These are phyloP conservation scores for Leptinotarsa tumamoca DNA, from an alignment of 2,888 invertebrate genomes.

Conservation along the genomic window DNA sequence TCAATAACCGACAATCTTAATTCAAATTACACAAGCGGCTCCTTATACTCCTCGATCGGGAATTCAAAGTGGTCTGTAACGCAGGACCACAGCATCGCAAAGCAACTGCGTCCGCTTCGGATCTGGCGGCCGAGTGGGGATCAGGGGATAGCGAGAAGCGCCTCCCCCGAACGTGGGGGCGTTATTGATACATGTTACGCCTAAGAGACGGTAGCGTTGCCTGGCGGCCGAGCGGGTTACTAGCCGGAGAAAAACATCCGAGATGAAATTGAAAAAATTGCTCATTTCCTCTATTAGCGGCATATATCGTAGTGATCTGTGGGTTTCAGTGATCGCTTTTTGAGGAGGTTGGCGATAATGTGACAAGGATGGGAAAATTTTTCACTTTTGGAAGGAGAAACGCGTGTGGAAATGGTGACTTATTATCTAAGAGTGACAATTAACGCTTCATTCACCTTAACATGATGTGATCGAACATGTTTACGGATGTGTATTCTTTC, in stretches of 20 bases:
- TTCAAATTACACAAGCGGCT: neutral
- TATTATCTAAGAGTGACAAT: no score
- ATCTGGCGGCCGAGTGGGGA: constrained; percentile 6
- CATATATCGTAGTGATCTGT: constrained; percentile 24
- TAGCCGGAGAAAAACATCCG: constrained; percentile 15
- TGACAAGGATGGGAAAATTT: neutral
- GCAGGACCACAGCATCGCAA: constrained; percentile 3
- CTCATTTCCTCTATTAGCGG: constrained; percentile 30
- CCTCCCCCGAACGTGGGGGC: constrained; percentile 23
- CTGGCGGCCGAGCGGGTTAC: constrained; percentile 18
- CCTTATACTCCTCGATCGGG: neutral
- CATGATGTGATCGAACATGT: no score
- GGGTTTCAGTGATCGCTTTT: constrained; percentile 23
- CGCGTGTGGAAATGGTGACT: neutral
- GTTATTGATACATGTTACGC: constrained; percentile 31
- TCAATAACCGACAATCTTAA: constrained; percentile 5
- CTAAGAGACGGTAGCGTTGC: constrained; percentile 26
- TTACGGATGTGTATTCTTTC: no score
- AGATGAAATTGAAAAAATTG: constrained; percentile 37
- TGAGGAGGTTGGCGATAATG: no score
- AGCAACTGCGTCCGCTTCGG: constrained; percentile 27
- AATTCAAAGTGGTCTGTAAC: constrained; percentile 8
- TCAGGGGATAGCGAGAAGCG: constrained; percentile 17
- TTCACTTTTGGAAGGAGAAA: neutral
- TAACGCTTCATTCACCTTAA: no score